Base-by-base conservation (phyloP, 2,888 invertebrate species). In the Tortricodes alternella region DNA sequence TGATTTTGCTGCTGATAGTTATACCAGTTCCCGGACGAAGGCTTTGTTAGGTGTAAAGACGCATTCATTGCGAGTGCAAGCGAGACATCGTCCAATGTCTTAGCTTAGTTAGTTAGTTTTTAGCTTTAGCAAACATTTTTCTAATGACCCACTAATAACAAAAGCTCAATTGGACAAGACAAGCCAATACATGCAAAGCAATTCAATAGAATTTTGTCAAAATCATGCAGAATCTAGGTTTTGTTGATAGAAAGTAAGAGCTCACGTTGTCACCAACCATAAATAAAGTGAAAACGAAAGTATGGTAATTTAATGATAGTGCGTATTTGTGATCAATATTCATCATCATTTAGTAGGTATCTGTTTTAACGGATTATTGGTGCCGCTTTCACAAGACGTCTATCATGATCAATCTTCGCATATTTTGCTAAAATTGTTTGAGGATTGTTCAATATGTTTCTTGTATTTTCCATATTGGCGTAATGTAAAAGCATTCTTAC, bases 251-350 rank as follows among this genome's bases (percentile, higher is more conserved):
- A 52, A 52, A 52, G 52, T 44, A 43, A 52, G 44, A 24, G n/a
- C 13, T 27, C 51, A 48, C 23, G 34, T 48, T 58, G 58, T 52
- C 55, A 51, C 27, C 34, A 53, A n/a, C 46, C 50, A 58, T 67
- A 67, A 69, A 76, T 73, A 67, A 70, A 64, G 69, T 62, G 76
- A 68, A 73, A 74, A 63, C 66, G 76, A 74, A 76, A 76, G 76
- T 73, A 72, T 70, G 66, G 59, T 62, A 65, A 66, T 63, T 50
- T 63, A 64, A 57, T 55, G 59, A 58, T 46, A 44, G 53, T 27
- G 48, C 35, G 58, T 59, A 60, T 51, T 39, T 52, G 48, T 15
- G 16, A 18, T 16, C 68, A 73, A 72, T 66, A 71, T 72, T 70
- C 70, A 74, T 68, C 52, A 55, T 8, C 16, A 51, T 50, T 53